Evolutionary conservation across 2,888 invertebrate genomes (phyloP), one percentile per base, ranked within the genome.

Genomic region (Parnassius glacialis): DNA sequence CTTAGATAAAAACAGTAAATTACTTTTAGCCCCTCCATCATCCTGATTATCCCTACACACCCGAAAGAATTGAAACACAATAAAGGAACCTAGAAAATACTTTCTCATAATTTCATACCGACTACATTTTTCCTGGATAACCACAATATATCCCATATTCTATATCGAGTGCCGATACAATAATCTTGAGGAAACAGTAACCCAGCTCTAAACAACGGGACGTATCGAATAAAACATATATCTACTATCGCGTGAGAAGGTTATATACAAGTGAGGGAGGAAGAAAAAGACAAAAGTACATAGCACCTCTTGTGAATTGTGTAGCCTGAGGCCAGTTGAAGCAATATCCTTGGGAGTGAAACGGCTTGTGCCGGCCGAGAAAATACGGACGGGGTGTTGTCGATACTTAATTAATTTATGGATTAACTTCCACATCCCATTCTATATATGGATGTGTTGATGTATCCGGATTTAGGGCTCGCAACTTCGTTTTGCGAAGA

Each of bases 291-390:
- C 60, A 61, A 62, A 62, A 68, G 71, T 64, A 69, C 74, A 67
- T 61, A 65, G 63, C 60, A 59, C 60, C 67, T 68, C 70, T 67
- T 65, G 63, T 67, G 71, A 73, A 69, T 67, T 59, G 65, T 52
- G 69, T 72, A 53, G 81, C 83, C 74, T 62, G 70, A 64, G 79
- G 82, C 76, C 68, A 68, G 71, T 72, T 70, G 76, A 79, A 73
- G 79, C 76, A 84, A 84, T 84, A 84, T 81, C 76, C 70, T 71
- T 64, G 65, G 63, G 66, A 68, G 67, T 65, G 69, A 67, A 64
- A 70, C 73, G 69, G 67, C 70, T 72, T 20, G 61, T 56, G 20
- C 47, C 42, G 53, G 25, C 50, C 11, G 52, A 62, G 58, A 70
- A 68, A 65, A 67, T 68, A 69, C 72, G 9, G 67, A 64, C 67